Evolutionary conservation across 2,888 invertebrate genomes (phyloP).

Genomic region (Uropetala carovei): DNA sequence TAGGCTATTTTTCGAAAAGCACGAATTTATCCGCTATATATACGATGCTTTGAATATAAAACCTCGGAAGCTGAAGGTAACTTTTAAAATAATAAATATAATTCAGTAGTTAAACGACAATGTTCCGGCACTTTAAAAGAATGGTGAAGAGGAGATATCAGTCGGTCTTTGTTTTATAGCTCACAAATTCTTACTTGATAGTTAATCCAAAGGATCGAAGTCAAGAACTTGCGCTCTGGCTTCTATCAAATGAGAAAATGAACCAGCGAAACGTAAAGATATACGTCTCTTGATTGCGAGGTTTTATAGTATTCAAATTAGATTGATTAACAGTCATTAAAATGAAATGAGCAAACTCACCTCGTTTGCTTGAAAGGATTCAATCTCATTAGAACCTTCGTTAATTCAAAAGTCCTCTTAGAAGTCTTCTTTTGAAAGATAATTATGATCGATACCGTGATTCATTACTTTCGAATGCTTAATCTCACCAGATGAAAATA

Average conservation of each 20-base stretch:
- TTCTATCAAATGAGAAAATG: background rate
- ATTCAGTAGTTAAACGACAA: too few species aligned
- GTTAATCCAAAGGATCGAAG: too few species aligned
- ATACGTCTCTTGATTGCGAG: background rate
- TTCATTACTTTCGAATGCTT: background rate
- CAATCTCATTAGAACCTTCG: constrained; percentile 12
- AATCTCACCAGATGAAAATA: background rate
- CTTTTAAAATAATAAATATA: too few species aligned
- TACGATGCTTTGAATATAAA: too few species aligned
- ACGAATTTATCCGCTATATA: too few species aligned
- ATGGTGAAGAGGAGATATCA: too few species aligned
- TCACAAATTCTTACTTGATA: too few species aligned
- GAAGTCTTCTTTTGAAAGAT: background rate
- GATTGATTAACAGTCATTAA: background rate
- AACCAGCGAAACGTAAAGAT: background rate
- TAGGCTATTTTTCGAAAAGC: too few species aligned
- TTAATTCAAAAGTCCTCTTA: background rate
- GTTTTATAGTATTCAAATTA: background rate
- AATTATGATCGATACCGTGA: background rate
- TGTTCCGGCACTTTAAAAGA: too few species aligned
- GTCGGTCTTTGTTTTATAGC: too few species aligned
- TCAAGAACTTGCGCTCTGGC: background rate
- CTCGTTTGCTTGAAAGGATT: background rate
- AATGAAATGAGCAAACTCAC: background rate
- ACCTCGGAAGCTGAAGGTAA: too few species aligned